phyloP scores from a whole-genome alignment of 2,797 vertebrate species.

The Tamandua tetradactyla region DNA sequence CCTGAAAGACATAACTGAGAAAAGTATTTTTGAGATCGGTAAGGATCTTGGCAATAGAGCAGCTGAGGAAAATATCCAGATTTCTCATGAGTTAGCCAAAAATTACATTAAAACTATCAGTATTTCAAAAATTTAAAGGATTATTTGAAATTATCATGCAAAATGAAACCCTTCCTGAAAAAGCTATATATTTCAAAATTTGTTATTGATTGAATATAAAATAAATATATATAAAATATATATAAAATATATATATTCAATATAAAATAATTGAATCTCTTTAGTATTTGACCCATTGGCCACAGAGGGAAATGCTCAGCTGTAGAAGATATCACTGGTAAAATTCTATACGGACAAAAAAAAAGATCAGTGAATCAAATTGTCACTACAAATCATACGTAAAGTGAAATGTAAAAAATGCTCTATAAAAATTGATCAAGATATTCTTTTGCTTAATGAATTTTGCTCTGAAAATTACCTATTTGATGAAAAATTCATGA shows the following conservation, averaged over 20 bases:
- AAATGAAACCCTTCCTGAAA: background rate
- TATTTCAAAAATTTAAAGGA: background rate
- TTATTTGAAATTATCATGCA: background rate
- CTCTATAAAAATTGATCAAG: constrained; percentile 2
- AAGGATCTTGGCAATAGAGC: background rate
- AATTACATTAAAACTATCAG: constrained; percentile 13
- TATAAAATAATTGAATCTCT: background rate
- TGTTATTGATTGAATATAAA: background rate
- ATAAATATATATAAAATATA: too few species aligned
- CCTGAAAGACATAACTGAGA: background rate
- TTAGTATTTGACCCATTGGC: background rate
- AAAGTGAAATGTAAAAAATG: background rate
- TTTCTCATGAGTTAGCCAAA: background rate
- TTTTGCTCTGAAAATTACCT: constrained; percentile 5
- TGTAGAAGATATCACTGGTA: background rate
- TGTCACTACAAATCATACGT: background rate
- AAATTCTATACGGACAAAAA: background rate
- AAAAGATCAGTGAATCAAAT: background rate
- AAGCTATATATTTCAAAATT: background rate
- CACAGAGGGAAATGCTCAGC: background rate
- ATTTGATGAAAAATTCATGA: background rate
- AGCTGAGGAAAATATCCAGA: background rate
- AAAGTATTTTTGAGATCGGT: constrained; percentile 12
- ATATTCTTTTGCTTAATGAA: background rate
- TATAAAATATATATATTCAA: too few species aligned